A percentile compares a stretch with the other conserved stretches of the same genome.
phyloP scores from a whole-genome alignment of 2,113 vertebrate species.

The Empidonax alnorum region DNA sequence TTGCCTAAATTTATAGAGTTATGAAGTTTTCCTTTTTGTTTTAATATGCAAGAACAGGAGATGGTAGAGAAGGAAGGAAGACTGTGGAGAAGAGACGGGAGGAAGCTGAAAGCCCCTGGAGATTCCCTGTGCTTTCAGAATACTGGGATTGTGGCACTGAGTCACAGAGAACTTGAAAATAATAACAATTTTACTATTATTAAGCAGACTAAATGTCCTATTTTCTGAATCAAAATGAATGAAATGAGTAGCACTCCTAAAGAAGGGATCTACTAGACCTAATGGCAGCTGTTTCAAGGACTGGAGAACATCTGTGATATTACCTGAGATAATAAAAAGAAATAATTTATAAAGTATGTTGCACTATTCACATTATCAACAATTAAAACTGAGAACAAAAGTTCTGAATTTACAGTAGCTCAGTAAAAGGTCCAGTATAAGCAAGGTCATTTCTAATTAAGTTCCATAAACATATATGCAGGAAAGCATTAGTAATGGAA shows the following conservation, averaged over 20 bases:
- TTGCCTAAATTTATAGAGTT: neutral
- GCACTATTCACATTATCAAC: neutral
- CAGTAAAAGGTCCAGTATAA: neutral
- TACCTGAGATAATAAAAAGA: neutral
- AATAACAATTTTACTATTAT: neutral
- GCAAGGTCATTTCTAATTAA: neutral
- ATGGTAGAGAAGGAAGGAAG: neutral
- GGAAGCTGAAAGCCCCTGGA: neutral
- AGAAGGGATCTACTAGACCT: neutral
- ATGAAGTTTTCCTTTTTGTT: neutral
- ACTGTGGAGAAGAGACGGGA: neutral
- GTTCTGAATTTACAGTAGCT: neutral
- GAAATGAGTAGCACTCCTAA: neutral
- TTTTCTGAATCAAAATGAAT: neutral
- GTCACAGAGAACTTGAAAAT: neutral
- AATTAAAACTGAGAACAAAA: neutral
- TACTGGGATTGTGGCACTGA: neutral
- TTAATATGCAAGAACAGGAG: neutral
- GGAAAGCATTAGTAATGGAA: neutral
- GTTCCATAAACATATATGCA: neutral
- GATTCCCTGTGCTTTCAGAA: neutral
- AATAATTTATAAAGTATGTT: neutral
- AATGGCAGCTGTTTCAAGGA: neutral
- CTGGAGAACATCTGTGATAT: neutral
- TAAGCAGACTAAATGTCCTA: neutral